Percentiles rank a stretch among this genome's conserved stretches.
These are phyloP conservation scores for Neostethus bicornis DNA, from an alignment of 2,797 vertebrate genomes.

Conservation along the genomic window DNA sequence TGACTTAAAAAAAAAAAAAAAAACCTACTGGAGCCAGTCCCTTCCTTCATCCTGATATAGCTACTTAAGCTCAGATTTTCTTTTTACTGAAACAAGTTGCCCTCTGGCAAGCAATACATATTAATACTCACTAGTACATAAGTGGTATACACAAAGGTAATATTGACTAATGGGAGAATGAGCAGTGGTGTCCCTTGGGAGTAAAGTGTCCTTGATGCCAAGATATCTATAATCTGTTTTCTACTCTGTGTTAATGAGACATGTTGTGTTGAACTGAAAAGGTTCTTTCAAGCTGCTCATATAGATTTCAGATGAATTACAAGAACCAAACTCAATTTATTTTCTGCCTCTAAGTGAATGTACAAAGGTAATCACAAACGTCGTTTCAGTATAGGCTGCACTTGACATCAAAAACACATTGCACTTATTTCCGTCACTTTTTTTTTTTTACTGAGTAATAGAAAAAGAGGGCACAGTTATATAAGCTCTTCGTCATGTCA, in stretches of 20 bases:
- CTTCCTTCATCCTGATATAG: slow-evolving; percentile 30
- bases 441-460: slow-evolving; percentile 44
- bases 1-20: slow-evolving; percentile 11
- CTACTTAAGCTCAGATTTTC: slow-evolving; percentile 52
- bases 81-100: slow-evolving; percentile 55
- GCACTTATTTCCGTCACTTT: slow-evolving; percentile 59
- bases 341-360: slow-evolving; percentile 25
- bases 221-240: slow-evolving; percentile 72
- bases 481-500: slow-evolving; percentile 69
- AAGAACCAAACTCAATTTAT: slow-evolving; percentile 32
- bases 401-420: slow-evolving; percentile 60
- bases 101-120: slow-evolving; percentile 59
- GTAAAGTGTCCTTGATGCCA: slow-evolving; percentile 78
- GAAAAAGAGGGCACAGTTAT: slow-evolving; percentile 71
- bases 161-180: slow-evolving; percentile 78
- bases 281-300: slow-evolving; percentile 33
- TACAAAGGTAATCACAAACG: slow-evolving; percentile 22
- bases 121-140: slow-evolving; percentile 61
- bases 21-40: slow-evolving; percentile 19
- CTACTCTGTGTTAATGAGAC: slow-evolving; percentile 37
- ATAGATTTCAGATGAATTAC: slow-evolving; percentile 22
- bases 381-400: slow-evolving; percentile 49
- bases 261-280: slow-evolving; percentile 47
- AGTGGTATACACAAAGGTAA: slow-evolving; percentile 69
- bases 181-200: slow-evolving; percentile 66